Evolutionary conservation across 2,888 invertebrate species (phyloP).

Genomic region (Bombyx huttoni): DNA sequence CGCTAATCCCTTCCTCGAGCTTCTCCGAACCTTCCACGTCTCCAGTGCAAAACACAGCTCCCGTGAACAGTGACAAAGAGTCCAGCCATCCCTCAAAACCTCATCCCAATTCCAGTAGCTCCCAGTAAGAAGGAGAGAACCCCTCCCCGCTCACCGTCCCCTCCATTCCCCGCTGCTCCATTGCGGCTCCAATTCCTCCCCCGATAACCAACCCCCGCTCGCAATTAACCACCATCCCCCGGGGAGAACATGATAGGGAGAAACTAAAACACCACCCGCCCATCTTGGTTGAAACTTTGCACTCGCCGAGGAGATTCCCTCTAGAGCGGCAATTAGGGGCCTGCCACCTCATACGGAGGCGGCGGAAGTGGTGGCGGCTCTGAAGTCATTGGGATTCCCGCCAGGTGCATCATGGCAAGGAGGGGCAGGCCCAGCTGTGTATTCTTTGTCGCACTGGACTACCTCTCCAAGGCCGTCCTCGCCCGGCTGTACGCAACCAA

Average conservation of each 20-base stretch:
- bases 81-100: too few relatives aligned
- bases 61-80: too few relatives aligned
- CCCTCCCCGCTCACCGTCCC: too few relatives aligned
- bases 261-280: conserved; percentile 6
- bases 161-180: too few relatives aligned
- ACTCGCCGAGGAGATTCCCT: conserved; percentile 5
- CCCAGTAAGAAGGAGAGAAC: too few relatives aligned
- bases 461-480: neutral
- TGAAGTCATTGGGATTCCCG: neutral
- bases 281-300: conserved; percentile 11
- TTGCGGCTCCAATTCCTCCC: too few relatives aligned
- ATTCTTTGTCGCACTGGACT: neutral
- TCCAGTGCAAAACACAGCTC: too few relatives aligned
- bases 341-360: conserved; percentile 9
- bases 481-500: neutral
- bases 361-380: conserved; percentile 1
- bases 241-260: neutral
- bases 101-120: too few relatives aligned
- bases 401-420: neutral
- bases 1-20: too few relatives aligned
- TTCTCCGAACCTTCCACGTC: too few relatives aligned
- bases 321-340: conserved; percentile 9
- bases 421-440: neutral
- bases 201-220: neutral
- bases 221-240: neutral